These are phyloP conservation scores for Mayetiola destructor DNA, from an alignment of 2,888 invertebrate genomes.

Conservation along the genomic window DNA sequence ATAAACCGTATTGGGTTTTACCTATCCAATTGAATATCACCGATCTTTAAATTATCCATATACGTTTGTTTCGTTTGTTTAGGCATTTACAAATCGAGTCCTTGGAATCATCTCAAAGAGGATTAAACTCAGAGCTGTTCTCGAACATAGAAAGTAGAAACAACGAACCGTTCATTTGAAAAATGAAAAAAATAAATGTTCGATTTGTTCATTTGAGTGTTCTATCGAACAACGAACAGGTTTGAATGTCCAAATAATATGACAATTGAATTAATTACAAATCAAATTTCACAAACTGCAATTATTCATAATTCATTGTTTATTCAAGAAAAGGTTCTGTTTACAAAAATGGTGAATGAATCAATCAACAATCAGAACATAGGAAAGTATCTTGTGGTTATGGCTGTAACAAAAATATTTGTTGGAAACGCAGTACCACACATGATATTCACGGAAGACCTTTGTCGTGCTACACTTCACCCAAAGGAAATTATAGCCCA, in stretches of 20 bases:
- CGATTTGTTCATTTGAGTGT: too few species aligned
- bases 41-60: conserved; percentile 8
- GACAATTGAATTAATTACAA: too few species aligned
- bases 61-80: conserved; percentile 12
- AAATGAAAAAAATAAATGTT: too few species aligned
- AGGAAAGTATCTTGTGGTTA: neutral
- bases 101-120: too few species aligned
- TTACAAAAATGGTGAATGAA: neutral
- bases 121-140: too few species aligned
- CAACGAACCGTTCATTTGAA: too few species aligned
- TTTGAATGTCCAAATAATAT: too few species aligned
- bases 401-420: neutral
- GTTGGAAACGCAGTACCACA: neutral
- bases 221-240: too few species aligned
- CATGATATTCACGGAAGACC: neutral
- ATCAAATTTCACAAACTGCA: too few species aligned
- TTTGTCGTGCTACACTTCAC: neutral
- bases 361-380: neutral
- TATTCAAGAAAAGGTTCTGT: too few species aligned
- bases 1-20: conserved; percentile 12
- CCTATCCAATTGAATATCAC: conserved; percentile 11
- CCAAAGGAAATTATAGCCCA: neutral
- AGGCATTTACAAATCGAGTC: conserved; percentile 12
- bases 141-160: too few species aligned
- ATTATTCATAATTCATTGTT: too few species aligned